Conservation (phyloP, 2,888 invertebrate genomes). For the Meandrusa payeni region DNA sequence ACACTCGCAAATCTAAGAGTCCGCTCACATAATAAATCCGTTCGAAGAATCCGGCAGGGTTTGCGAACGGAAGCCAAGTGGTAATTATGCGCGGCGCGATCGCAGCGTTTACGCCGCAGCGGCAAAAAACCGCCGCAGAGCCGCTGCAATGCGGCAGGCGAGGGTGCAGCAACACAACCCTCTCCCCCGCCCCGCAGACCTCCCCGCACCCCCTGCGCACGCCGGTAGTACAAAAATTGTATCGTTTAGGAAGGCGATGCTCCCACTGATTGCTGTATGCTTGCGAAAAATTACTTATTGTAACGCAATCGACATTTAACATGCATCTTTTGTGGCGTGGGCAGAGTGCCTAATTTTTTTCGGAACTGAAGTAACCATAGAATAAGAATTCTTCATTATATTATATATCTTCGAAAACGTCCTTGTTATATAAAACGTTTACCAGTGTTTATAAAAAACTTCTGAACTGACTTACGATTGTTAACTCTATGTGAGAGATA, state of each 20-base stretch:
- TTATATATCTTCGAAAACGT: too few species aligned
- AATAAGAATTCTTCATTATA: too few species aligned
- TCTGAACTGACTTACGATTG: not conserved
- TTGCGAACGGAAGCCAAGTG: slow-evolving; percentile 10
- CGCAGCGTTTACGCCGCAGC: slow-evolving; percentile 17
- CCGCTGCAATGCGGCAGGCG: slow-evolving; percentile 35
- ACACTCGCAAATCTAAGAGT: not conserved
- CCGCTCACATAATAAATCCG: slow-evolving; percentile 2
- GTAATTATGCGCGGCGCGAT: slow-evolving; percentile 15
- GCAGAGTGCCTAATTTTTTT: too few species aligned
- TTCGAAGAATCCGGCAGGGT: not conserved
- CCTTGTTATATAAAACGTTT: too few species aligned
- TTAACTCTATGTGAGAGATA: not conserved
- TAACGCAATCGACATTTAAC: slow-evolving; percentile 8
- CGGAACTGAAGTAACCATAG: too few species aligned
- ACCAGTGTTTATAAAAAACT: too few species aligned
- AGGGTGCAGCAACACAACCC: slow-evolving; percentile 41
- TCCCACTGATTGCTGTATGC: slow-evolving; percentile 8
- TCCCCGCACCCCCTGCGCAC: not conserved
- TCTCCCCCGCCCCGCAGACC: slow-evolving; percentile 15
- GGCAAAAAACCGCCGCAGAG: slow-evolving; percentile 25
- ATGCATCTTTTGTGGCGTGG: too few species aligned
- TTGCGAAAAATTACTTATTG: slow-evolving; percentile 10
- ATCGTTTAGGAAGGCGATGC: slow-evolving; percentile 5
- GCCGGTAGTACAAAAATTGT: not conserved